Evolutionary conservation across 2,888 invertebrate genomes (phyloP).

Genomic region (Xestia sexstrigata): DNA sequence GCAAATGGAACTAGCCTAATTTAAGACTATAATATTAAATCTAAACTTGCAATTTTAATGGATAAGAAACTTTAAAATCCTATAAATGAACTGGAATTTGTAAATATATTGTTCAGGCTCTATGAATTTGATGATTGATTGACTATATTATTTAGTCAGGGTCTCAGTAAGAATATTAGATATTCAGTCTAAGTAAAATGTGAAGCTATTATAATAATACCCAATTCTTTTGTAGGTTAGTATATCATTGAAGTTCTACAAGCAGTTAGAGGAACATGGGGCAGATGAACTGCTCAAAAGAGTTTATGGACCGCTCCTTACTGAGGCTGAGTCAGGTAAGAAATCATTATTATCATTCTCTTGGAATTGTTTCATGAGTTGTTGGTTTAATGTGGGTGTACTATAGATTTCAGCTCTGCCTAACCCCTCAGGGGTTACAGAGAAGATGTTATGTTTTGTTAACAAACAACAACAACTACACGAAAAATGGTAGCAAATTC

Average conservation of each 20-base stretch:
- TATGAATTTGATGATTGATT: not conserved
- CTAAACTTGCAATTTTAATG: not conserved
- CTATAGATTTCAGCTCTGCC: not conserved
- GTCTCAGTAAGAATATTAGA: not conserved
- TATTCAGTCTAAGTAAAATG: not conserved
- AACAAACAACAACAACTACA: not conserved
- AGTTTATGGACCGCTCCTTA: conserved; percentile 96
- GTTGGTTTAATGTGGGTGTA: not conserved
- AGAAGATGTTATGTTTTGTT: not conserved
- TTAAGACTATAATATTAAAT: not conserved
- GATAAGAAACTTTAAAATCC: not conserved
- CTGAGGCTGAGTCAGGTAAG: conserved; percentile 96
- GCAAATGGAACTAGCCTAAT: not conserved
- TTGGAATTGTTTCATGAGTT: not conserved
- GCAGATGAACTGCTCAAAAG: conserved; percentile 98
- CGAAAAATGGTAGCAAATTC: not conserved
- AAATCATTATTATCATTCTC: too few relatives aligned
- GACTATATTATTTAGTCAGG: not conserved
- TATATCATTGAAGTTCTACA: conserved; percentile 99
- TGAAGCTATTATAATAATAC: not conserved
- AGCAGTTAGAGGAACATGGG: conserved; percentile 99
- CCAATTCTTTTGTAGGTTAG: conserved; percentile 94
- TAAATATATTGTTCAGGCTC: not conserved
- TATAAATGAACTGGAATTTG: not conserved
- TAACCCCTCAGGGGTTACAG: not conserved